A percentile compares a stretch with the other conserved stretches of the same genome.
These are phyloP conservation scores for Muscicapa adusta DNA, from an alignment of 2,113 vertebrate genomes.

Conservation along the genomic window DNA sequence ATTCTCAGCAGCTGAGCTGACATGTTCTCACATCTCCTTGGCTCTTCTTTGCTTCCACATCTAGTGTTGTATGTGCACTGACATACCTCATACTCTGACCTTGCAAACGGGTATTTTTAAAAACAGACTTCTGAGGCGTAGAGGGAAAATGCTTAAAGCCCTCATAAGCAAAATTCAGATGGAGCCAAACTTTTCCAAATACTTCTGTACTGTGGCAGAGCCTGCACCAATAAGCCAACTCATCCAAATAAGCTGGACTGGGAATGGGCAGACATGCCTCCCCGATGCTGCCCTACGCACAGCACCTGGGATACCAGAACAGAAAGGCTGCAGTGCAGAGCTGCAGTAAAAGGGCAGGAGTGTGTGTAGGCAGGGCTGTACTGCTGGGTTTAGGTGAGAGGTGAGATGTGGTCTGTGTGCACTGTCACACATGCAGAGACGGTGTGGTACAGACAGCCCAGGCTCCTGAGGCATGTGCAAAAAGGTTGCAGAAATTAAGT, in stretches of 20 bases:
- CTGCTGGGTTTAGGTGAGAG: neutral
- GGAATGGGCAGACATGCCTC: neutral
- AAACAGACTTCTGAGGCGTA: neutral
- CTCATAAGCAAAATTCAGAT: neutral
- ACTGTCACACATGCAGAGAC: neutral
- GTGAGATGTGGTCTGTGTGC: no score
- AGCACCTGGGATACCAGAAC: neutral
- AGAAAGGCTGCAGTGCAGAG: neutral
- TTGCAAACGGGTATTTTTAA: neutral
- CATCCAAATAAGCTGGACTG: neutral
- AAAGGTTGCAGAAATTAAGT: neutral
- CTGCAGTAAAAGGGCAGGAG: neutral
- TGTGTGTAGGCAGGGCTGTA: neutral
- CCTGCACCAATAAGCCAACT: neutral
- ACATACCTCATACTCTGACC: neutral
- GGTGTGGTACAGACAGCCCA: neutral
- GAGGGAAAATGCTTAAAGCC: neutral
- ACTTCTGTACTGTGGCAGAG: neutral
- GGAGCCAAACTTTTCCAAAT: neutral
- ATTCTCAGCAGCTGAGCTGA: neutral
- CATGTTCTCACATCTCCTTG: neutral
- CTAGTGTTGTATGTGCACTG: neutral
- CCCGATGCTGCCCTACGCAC: fast-evolving
- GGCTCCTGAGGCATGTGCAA: neutral
- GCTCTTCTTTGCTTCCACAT: neutral